Evolutionary conservation across 2,113 vertebrate species (phyloP), one percentile per base, ranked within the genome.

Genomic region (Myocastor coypus): DNA sequence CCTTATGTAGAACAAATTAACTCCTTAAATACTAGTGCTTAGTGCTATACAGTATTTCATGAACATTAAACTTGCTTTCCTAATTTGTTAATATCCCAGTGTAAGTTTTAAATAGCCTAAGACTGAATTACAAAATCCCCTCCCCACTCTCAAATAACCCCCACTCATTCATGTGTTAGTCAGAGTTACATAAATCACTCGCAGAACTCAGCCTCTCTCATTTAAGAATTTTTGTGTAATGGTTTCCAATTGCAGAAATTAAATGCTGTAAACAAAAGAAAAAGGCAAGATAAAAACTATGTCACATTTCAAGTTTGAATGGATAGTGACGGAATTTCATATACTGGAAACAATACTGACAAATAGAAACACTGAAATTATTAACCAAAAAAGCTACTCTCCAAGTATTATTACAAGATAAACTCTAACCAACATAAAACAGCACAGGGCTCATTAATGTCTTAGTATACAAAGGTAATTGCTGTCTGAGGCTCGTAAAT

Each of bases 401-500:
- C 66, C 42, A 37, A 80, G 80, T 92, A 94, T 95, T 86, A 90
- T 97, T 94, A 96, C 0, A 1, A 94, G 94, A 69, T 94, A 96
- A 97, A 90, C 83, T 84, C 86, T 46, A 89, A 84, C 92, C 96
- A 95, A 81, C 86, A 95, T 77, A 81, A 96, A 94, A 96, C 94
- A 97, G 96, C 78, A 84, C 46, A 0, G 69, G 61, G 64, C 91
- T 97, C 94, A 82, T 96, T 95, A 96, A 97, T 84, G 59, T 95
- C 87, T 94, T 97, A 71, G 89, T 98, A 96, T 98, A 94, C 24
- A 86, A 93, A 91, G 96, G 96, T 96, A 93, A 97, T 95, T 87
- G 92, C 89, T 42, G 30, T 61, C 32, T 34, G 73, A 92, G 83
- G 46, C 52, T 91, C 95, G 96, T 94, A 95, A 90, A 69, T 81